These are phyloP conservation scores for Bursaphelenchus okinawaensis DNA, from an alignment of 2,888 invertebrate species.

Conservation along the genomic window DNA sequence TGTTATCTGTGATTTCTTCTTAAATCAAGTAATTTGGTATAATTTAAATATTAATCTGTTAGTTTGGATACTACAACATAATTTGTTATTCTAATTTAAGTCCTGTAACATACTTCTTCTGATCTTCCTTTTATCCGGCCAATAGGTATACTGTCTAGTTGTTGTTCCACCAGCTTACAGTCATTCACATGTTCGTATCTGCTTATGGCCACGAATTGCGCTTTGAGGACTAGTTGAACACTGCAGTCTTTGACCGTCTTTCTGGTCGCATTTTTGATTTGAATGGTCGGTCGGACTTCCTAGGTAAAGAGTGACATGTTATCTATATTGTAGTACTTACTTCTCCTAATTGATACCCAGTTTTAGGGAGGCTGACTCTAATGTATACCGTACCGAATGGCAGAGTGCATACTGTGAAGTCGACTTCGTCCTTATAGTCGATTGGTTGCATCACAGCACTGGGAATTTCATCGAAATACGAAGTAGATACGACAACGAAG, in stretches of 20 bases:
- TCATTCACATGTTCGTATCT: conserved; percentile 55
- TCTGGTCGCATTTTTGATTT: conserved; percentile 45
- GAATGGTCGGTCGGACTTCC: conserved; percentile 39
- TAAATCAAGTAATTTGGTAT: too few species aligned
- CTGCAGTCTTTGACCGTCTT: conserved; percentile 50
- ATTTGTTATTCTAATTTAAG: too few species aligned
- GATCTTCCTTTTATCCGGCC: conserved; percentile 43
- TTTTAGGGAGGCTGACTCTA: conserved; percentile 44
- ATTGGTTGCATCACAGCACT: conserved; percentile 45
- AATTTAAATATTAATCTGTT: too few species aligned
- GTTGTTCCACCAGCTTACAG: conserved; percentile 48
- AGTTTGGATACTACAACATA: too few species aligned
- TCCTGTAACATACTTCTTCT: conserved; percentile 33
- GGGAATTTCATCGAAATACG: conserved; percentile 53
- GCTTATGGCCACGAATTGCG: conserved; percentile 42
- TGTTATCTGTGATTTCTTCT: too few species aligned
- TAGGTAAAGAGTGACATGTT: conserved; percentile 21
- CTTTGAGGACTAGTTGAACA: conserved; percentile 45
- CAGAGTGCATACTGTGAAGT: conserved; percentile 54
- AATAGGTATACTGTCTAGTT: conserved; percentile 42
- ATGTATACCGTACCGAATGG: conserved; percentile 53
- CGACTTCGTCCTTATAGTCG: conserved; percentile 52
- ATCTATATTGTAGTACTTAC: conserved; percentile 19
- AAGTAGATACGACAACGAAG: conserved; percentile 46
- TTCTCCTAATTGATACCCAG: conserved; percentile 50